phyloP scores from a whole-genome alignment of 2,113 vertebrate genomes.

The Elanoides forficatus region DNA sequence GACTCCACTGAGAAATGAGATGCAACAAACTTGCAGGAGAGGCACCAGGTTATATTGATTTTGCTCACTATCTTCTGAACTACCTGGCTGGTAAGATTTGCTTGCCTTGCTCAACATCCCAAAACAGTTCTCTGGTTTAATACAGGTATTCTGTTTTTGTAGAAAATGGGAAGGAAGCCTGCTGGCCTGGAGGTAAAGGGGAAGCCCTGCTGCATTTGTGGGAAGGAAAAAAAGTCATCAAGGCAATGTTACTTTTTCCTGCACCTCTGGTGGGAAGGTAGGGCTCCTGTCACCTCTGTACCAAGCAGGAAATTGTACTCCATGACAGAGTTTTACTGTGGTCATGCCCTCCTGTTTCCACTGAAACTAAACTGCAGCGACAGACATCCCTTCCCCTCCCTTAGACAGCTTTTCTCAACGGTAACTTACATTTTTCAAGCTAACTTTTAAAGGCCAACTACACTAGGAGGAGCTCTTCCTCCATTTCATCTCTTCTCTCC shows the following conservation, averaged over 20 bases:
- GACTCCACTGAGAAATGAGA: not conserved
- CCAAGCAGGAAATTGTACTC: not conserved
- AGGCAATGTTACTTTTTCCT: not conserved
- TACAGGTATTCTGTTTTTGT: not conserved
- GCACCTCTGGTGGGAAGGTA: not conserved
- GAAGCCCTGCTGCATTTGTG: not conserved
- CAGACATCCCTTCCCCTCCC: not conserved
- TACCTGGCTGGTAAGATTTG: not conserved
- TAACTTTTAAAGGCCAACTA: not conserved
- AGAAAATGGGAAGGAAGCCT: not conserved
- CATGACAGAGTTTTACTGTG: not conserved
- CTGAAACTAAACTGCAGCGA: not conserved
- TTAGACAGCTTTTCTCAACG: not conserved
- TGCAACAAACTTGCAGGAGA: not conserved
- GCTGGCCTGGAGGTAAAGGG: not conserved
- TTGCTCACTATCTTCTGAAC: not conserved
- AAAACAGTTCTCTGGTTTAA: not conserved
- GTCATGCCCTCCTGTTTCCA: not conserved
- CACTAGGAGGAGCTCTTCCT: conserved; percentile 47
- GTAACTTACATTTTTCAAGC: not conserved
- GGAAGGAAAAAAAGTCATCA: not conserved
- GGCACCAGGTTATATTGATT: not conserved
- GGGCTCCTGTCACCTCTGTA: not conserved
- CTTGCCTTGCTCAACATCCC: not conserved
- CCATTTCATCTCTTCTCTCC: not conserved